Percentiles rank a stretch among this genome's conserved stretches.
Evolutionary conservation across 2,888 invertebrate species (phyloP).

Genomic region (Notodonta dromedarius): DNA sequence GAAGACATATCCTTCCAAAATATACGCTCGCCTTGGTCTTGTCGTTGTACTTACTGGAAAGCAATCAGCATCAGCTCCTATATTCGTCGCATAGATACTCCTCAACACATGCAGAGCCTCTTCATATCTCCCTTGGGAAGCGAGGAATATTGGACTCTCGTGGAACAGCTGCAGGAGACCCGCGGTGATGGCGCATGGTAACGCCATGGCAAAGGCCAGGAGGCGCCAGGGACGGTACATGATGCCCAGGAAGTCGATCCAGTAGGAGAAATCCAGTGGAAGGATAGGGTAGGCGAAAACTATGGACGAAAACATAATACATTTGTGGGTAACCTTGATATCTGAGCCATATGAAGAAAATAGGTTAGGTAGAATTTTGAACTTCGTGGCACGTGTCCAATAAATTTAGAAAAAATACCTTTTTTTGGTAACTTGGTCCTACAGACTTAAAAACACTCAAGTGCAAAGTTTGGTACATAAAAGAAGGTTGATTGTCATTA

Average conservation of each 20-base stretch:
- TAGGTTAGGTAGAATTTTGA: too few species aligned
- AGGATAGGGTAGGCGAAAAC: conserved; percentile 88
- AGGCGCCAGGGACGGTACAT: conserved; percentile 90
- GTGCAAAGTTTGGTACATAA: too few species aligned
- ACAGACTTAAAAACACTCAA: too few species aligned
- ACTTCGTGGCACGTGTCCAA: too few species aligned
- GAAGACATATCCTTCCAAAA: too few species aligned
- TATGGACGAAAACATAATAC: conserved; percentile 45
- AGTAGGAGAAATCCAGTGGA: conserved; percentile 80
- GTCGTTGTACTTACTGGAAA: conserved; percentile 70
- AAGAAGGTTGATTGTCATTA: conserved; percentile 23
- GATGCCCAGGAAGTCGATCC: conserved; percentile 77
- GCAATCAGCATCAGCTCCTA: conserved; percentile 60
- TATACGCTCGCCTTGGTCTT: too few species aligned
- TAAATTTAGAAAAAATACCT: too few species aligned
- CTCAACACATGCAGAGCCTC: conserved; percentile 82
- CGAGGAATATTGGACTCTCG: conserved; percentile 91
- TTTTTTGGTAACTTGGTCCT: too few species aligned
- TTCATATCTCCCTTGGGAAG: conserved; percentile 83
- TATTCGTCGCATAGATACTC: conserved; percentile 69
- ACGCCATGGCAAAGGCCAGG: conserved; percentile 86
- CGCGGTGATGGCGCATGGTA: conserved; percentile 87
- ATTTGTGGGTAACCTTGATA: too few species aligned
- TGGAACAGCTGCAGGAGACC: conserved; percentile 85
- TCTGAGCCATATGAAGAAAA: too few species aligned